phyloP scores from a whole-genome alignment of 2,797 vertebrate genomes.

The Clarias laeviceps region DNA sequence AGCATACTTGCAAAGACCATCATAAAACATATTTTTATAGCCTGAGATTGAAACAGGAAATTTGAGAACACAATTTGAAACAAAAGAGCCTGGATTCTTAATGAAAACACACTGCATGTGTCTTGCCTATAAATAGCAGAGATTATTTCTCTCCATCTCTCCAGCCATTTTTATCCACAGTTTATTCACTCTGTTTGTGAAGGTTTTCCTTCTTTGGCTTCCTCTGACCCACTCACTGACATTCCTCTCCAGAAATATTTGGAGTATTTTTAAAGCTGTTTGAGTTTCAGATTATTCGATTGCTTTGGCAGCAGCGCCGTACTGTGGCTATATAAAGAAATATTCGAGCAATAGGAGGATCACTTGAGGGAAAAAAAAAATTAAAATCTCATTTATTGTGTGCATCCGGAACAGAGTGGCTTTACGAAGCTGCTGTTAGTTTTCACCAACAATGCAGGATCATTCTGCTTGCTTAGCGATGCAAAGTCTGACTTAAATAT shows the following conservation, averaged over 20 bases:
- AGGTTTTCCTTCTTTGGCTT: background rate
- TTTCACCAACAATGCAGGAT: background rate
- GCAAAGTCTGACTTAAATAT: background rate
- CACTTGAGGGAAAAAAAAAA: too few species aligned
- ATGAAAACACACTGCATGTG: background rate
- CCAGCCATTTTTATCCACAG: background rate
- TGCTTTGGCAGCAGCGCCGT: conserved; percentile 61
- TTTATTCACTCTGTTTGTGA: background rate
- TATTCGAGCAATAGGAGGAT: conserved; percentile 11
- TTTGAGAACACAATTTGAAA: background rate
- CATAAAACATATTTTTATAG: background rate
- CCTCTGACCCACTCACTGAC: background rate
- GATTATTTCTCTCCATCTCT: background rate
- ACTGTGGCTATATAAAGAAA: conserved; percentile 59
- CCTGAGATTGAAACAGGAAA: background rate
- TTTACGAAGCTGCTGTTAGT: background rate
- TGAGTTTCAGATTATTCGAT: background rate
- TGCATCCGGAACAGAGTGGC: background rate
- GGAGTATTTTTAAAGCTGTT: background rate
- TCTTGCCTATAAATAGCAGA: background rate
- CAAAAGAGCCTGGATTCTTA: background rate
- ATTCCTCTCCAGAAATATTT: background rate
- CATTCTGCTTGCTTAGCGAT: background rate
- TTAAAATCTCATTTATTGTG: background rate
- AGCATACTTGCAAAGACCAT: background rate